Conservation (phyloP, 2,113 vertebrate genomes). For the Vombatus ursinus region DNA sequence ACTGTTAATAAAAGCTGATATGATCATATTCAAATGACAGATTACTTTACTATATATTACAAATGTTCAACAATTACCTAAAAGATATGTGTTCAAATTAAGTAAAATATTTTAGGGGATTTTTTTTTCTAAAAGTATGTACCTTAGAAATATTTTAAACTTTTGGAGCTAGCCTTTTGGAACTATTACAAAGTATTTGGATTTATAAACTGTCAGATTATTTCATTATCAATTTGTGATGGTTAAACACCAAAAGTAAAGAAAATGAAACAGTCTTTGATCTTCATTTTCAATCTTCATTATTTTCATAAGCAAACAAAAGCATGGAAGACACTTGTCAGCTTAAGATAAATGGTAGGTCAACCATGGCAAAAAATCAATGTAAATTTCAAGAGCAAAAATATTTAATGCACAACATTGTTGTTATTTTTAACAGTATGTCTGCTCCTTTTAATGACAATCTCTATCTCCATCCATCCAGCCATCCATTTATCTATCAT, state of each 20-base stretch:
- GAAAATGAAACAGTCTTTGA: slow-evolving; percentile 22
- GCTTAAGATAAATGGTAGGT: slow-evolving; percentile 40
- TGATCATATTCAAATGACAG: not conserved
- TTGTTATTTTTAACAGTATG: not conserved
- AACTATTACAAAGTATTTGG: slow-evolving; percentile 7
- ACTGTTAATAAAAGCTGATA: not conserved
- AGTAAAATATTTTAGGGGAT: not conserved
- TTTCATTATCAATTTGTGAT: slow-evolving; percentile 8
- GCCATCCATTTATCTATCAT: not conserved
- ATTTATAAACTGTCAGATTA: slow-evolving; percentile 3
- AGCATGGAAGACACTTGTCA: slow-evolving; percentile 37
- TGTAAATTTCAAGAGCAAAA: slow-evolving; percentile 28
- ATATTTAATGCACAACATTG: not conserved
- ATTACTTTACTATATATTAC: slow-evolving; percentile 1
- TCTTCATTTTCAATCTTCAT: slow-evolving; percentile 35
- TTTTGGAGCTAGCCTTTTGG: slow-evolving; percentile 6
- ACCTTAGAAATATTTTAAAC: slow-evolving; percentile 7
- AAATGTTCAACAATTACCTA: slow-evolving; percentile 5
- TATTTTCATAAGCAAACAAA: slow-evolving; percentile 53
- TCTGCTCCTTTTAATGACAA: not conserved
- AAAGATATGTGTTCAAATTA: slow-evolving; percentile 10
- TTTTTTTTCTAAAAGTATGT: slow-evolving; percentile 16
- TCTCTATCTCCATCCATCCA: not conserved
- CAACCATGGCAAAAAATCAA: slow-evolving; percentile 26
- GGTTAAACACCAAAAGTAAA: not conserved